Evolutionary conservation across 2,797 vertebrate genomes (phyloP).

Genomic region (Sparidentex hasta): DNA sequence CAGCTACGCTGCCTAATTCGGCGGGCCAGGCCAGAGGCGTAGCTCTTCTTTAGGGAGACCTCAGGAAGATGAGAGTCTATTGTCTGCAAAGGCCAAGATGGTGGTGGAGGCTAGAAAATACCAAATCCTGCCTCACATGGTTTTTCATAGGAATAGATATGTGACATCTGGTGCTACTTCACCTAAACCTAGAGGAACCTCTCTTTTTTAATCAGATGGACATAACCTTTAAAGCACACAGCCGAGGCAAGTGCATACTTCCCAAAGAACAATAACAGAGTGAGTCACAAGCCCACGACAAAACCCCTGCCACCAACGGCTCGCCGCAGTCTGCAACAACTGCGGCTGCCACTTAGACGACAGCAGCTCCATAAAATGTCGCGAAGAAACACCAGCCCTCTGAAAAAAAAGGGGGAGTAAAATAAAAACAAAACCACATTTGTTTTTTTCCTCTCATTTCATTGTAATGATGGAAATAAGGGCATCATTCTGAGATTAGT

Average conservation of each 20-base stretch:
- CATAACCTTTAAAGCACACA: slow-evolving; percentile 56
- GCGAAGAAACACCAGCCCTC: slow-evolving; percentile 65
- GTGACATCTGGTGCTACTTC: neutral
- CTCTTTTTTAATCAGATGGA: slow-evolving; percentile 34
- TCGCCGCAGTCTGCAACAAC: slow-evolving; percentile 77
- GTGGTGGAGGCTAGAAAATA: neutral
- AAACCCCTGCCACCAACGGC: slow-evolving; percentile 70
- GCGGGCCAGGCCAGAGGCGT: slow-evolving; percentile 59
- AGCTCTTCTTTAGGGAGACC: slow-evolving; percentile 54
- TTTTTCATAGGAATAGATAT: neutral
- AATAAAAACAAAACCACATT: slow-evolving; percentile 74
- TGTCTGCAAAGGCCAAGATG: slow-evolving; percentile 50
- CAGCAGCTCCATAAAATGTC: slow-evolving; percentile 81
- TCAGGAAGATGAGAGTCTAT: slow-evolving; percentile 67
- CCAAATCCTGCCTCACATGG: slow-evolving; percentile 12
- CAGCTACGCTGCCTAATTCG: slow-evolving; percentile 68
- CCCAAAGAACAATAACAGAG: slow-evolving; percentile 71
- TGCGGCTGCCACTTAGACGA: slow-evolving; percentile 78
- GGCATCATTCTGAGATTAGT: slow-evolving; percentile 86
- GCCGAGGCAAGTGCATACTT: slow-evolving; percentile 65
- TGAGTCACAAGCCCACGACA: slow-evolving; percentile 78
- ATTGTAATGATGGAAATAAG: slow-evolving; percentile 88
- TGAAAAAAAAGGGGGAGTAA: slow-evolving; percentile 55
- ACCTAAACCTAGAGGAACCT: slow-evolving; percentile 6
- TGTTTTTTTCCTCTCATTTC: slow-evolving; percentile 75